These are phyloP conservation scores for Cryptus armator DNA, from an alignment of 2,888 invertebrate genomes.

Conservation along the genomic window DNA sequence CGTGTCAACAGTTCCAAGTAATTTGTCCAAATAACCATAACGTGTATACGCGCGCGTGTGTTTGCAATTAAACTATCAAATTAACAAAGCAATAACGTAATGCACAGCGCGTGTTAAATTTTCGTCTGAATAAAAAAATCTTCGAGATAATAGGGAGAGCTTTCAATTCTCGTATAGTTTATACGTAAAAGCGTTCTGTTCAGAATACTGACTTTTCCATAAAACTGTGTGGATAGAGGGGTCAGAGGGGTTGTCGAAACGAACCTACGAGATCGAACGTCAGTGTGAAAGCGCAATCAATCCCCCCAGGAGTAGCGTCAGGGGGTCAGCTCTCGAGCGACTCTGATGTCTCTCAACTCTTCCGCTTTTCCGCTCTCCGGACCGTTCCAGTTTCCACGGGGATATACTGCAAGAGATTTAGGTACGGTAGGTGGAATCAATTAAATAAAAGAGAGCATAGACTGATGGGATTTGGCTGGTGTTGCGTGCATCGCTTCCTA, in stretches of 20 bases:
- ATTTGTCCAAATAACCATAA: too few relatives aligned
- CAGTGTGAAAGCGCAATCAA: slow-evolving; percentile 32
- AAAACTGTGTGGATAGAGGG: not conserved
- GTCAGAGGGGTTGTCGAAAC: not conserved
- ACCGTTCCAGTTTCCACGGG: slow-evolving; percentile 31
- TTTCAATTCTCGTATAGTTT: slow-evolving; percentile 5
- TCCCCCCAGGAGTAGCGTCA: slow-evolving; percentile 18
- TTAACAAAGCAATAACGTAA: too few relatives aligned
- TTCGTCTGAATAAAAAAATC: too few relatives aligned
- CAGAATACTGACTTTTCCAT: not conserved
- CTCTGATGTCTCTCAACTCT: slow-evolving; percentile 18
- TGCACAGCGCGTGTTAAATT: too few relatives aligned
- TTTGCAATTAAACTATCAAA: too few relatives aligned
- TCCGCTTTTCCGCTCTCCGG: not conserved
- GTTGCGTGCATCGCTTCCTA: not conserved
- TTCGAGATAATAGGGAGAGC: too few relatives aligned
- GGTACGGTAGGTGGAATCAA: slow-evolving; percentile 50
- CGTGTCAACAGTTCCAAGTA: too few relatives aligned
- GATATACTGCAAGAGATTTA: slow-evolving; percentile 46
- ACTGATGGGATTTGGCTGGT: not conserved
- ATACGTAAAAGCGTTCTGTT: not conserved
- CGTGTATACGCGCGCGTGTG: too few relatives aligned
- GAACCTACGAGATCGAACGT: slow-evolving; percentile 10
- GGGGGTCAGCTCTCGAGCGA: slow-evolving; percentile 29
- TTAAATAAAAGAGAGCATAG: slow-evolving; percentile 57